A percentile compares a stretch with the other conserved stretches of the same genome.
phyloP scores from a whole-genome alignment of 2,797 vertebrate genomes.

The Sebastolobus alascanus region DNA sequence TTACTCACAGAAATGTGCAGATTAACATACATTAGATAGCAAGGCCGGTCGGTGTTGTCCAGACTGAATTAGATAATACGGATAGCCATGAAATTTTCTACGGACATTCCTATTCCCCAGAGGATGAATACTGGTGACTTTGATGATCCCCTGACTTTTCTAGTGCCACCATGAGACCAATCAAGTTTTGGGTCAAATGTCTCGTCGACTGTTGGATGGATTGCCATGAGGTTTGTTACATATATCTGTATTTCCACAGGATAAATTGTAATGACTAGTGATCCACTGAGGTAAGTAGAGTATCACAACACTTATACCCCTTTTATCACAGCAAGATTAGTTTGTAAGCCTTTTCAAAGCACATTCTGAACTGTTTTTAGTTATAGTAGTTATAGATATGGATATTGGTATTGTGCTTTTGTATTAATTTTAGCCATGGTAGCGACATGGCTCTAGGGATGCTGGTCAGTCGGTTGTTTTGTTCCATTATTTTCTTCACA shows the following conservation, averaged over 20 bases:
- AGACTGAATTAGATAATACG: background rate
- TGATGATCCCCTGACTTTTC: background rate
- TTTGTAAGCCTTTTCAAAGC: background rate
- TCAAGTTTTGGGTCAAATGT: background rate
- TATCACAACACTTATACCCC: background rate
- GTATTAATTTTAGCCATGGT: background rate
- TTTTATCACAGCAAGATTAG: background rate
- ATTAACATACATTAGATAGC: constrained; percentile 14
- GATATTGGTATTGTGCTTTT: background rate
- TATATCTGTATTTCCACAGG: background rate
- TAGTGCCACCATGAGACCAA: background rate
- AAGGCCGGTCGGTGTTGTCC: background rate
- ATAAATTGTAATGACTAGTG: background rate
- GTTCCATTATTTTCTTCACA: too few relatives aligned
- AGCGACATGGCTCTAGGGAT: background rate
- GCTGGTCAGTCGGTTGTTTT: background rate
- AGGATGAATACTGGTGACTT: background rate
- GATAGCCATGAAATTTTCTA: background rate
- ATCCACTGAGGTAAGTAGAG: background rate
- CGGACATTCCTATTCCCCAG: background rate
- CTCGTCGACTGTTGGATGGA: background rate
- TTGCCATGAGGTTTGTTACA: background rate
- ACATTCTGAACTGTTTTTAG: background rate
- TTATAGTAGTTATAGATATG: background rate
- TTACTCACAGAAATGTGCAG: constrained; percentile 8